These are phyloP conservation scores for Clostera curtula DNA, from an alignment of 2,888 invertebrate species.

Conservation along the genomic window DNA sequence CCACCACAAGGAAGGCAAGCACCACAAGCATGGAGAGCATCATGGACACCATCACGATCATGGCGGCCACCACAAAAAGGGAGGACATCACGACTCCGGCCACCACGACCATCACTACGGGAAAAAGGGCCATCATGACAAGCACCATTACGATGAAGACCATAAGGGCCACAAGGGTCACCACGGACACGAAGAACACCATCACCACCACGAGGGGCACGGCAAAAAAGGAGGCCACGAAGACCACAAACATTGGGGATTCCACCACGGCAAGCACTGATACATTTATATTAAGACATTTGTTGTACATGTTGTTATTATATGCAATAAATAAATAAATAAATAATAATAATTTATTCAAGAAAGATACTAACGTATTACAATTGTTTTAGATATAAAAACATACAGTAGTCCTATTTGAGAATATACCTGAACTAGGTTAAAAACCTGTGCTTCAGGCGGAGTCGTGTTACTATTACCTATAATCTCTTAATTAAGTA, in stretches of 20 bases:
- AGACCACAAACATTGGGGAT: constrained; percentile 84
- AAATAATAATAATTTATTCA: no score
- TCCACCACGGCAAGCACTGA: constrained; percentile 75
- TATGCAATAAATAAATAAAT: no score
- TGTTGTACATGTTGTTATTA: constrained; percentile 42
- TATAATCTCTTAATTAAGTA: no score
- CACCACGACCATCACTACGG: constrained; percentile 86
- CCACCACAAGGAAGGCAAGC: constrained; percentile 88
- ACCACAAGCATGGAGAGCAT: constrained; percentile 86
- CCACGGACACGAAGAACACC: constrained; percentile 84
- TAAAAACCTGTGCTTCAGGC: no score
- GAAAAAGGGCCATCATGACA: constrained; percentile 87
- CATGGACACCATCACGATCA: constrained; percentile 86
- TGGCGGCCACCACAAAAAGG: constrained; percentile 87
- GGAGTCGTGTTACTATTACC: no score
- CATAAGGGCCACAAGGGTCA: constrained; percentile 88
- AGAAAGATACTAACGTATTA: no score
- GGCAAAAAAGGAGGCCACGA: constrained; percentile 87
- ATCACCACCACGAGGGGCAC: constrained; percentile 83
- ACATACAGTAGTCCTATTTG: no score
- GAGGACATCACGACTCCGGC: constrained; percentile 84
- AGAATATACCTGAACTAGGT: no score
- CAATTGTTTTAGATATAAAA: no score
- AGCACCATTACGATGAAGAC: constrained; percentile 87
- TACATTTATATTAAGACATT: constrained; percentile 34